Conservation (phyloP, 2,797 vertebrate species). For the Pagetopsis macropterus region DNA sequence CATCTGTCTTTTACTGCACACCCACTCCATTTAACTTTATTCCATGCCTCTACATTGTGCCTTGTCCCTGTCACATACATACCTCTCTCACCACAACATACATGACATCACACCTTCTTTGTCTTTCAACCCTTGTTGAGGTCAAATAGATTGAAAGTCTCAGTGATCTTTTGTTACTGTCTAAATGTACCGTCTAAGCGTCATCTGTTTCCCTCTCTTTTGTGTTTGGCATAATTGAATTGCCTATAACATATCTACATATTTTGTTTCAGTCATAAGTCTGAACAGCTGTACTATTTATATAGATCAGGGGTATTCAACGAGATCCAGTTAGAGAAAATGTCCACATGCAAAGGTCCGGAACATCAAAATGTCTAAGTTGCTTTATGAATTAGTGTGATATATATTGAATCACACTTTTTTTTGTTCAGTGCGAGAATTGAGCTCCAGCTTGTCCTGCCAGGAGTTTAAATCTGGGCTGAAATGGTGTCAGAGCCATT, state of each 20-base stretch:
- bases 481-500: too few relatives aligned
- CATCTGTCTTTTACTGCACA: conserved; percentile 28
- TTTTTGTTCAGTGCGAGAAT: too few relatives aligned
- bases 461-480: too few relatives aligned
- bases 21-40: conserved; percentile 30
- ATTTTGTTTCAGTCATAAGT: not conserved
- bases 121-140: conserved; percentile 1
- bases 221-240: conserved; percentile 10
- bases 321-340: too few relatives aligned
- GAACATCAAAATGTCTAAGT: too few relatives aligned
- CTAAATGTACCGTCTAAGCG: not conserved
- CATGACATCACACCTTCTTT: not conserved
- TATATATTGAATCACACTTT: too few relatives aligned
- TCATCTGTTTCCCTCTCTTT: not conserved
- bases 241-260: not conserved
- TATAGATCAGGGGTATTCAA: too few relatives aligned
- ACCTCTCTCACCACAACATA: not conserved
- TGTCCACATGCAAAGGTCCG: too few relatives aligned
- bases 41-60: conserved; percentile 28
- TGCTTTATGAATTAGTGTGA: too few relatives aligned
- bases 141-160: not conserved
- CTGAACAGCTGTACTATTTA: not conserved
- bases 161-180: not conserved
- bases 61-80: not conserved
- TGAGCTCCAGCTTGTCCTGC: too few relatives aligned